phyloP scores from a whole-genome alignment of 2,888 invertebrate genomes.

The Yponomeuta malinellus region DNA sequence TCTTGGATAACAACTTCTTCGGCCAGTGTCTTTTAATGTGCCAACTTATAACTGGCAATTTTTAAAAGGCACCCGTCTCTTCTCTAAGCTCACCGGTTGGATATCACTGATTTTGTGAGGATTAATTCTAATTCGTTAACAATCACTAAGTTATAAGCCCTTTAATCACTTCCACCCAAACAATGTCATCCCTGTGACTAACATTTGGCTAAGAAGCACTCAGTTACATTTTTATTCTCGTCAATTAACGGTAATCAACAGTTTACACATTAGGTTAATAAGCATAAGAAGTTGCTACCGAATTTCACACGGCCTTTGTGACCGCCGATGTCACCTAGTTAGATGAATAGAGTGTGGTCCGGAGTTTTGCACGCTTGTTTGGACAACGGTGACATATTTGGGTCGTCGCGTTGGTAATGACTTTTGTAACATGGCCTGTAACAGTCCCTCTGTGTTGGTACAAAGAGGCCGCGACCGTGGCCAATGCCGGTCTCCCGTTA shows the following conservation, averaged over 20 bases:
- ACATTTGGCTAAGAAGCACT: conserved; percentile 39
- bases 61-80: conserved; percentile 46
- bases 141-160: conserved; percentile 30
- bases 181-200: conserved; percentile 68
- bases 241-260: conserved; percentile 4
- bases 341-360: conserved; percentile 41
- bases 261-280: not conserved
- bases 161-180: conserved; percentile 51
- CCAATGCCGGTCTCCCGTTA: conserved; percentile 50
- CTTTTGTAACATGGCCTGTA: not conserved
- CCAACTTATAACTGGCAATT: conserved; percentile 43
- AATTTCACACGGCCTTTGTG: conserved; percentile 1
- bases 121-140: conserved; percentile 36
- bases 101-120: conserved; percentile 51
- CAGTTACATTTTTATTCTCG: conserved; percentile 2
- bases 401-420: not conserved
- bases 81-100: conserved; percentile 46
- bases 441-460: not conserved
- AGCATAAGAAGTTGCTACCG: not conserved
- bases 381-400: not conserved
- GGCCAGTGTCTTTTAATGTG: conserved; percentile 39
- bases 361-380: conserved; percentile 45
- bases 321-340: conserved; percentile 1
- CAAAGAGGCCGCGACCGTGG: conserved; percentile 35
- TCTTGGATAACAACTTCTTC: conserved; percentile 23